phyloP scores from a whole-genome alignment of 2,888 invertebrate genomes.

The Andrena marginata region DNA sequence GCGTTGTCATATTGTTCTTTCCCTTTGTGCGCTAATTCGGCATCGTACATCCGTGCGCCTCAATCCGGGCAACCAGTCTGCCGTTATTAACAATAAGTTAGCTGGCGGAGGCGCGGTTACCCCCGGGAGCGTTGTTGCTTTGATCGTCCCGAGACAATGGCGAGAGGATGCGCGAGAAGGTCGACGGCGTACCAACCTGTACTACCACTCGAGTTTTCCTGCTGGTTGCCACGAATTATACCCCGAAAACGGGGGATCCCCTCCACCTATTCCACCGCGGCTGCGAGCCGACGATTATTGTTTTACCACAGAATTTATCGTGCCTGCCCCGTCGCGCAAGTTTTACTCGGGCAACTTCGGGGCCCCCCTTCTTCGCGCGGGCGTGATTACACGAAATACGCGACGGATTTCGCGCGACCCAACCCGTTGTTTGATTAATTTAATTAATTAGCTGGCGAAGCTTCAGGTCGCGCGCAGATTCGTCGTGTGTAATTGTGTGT shows the following conservation, averaged over 20 bases:
- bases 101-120: constrained; percentile 28
- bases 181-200: constrained; percentile 19
- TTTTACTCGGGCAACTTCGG: constrained; percentile 29
- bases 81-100: constrained; percentile 62
- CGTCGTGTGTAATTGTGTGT: background rate
- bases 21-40: constrained; percentile 54
- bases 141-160: constrained; percentile 52
- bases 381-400: background rate
- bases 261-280: background rate
- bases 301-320: constrained; percentile 46
- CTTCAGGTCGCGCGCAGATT: background rate
- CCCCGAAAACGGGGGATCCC: constrained; percentile 24
- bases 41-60: constrained; percentile 41
- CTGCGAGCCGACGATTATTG: constrained; percentile 36
- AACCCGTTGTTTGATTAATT: constrained; percentile 33
- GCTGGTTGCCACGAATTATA: constrained; percentile 33
- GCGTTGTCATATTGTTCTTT: constrained; percentile 55
- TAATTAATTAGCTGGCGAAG: constrained; percentile 46
- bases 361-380: background rate
- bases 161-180: constrained; percentile 40
- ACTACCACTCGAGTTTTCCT: constrained; percentile 31
- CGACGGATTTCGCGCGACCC: constrained; percentile 13
- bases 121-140: constrained; percentile 48
- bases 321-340: constrained; percentile 8
- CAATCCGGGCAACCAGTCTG: constrained; percentile 44